phyloP scores from a whole-genome alignment of 64 coral and sea anemone genomes.

The Hydrozoanthus tunicans region DNA sequence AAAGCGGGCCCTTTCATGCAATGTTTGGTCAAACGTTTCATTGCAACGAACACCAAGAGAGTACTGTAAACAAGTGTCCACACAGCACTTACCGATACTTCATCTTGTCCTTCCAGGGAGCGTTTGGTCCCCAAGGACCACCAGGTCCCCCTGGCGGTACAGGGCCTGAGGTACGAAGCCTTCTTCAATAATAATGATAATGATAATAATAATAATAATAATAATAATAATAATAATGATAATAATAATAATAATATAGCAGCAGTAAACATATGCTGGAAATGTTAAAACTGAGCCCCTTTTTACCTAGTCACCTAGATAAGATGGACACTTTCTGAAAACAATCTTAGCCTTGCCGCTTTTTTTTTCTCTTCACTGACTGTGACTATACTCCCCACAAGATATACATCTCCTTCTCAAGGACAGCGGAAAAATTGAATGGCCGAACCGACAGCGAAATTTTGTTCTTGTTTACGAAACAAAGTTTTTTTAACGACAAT shows the following conservation, averaged over 20 bases:
- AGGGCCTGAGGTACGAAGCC: constrained; percentile 2
- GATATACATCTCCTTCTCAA: too few relatives aligned
- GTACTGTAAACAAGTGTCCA: neutral
- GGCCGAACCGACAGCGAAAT: too few relatives aligned
- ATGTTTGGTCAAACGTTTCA: neutral
- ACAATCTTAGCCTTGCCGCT: too few relatives aligned
- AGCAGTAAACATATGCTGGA: neutral
- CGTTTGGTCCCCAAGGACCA: constrained; percentile 2
- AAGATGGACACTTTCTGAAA: too few relatives aligned
- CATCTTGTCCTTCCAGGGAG: constrained; percentile 3
- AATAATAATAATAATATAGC: neutral
- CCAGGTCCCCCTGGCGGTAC: neutral
- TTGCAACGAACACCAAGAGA: neutral
- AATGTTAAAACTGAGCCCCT: too few relatives aligned
- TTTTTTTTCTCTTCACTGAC: too few relatives aligned
- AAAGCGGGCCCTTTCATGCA: too few relatives aligned
- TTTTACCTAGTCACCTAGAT: too few relatives aligned
- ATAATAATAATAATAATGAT: neutral
- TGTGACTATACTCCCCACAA: too few relatives aligned
- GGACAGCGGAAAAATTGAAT: too few relatives aligned
- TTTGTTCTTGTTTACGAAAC: too few relatives aligned
- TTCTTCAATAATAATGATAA: neutral
- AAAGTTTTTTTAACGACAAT: too few relatives aligned
- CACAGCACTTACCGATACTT: neutral
- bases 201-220: neutral